Conservation (phyloP, 1,140 invertebrate species). For the Ceratitis capitata region DNA sequence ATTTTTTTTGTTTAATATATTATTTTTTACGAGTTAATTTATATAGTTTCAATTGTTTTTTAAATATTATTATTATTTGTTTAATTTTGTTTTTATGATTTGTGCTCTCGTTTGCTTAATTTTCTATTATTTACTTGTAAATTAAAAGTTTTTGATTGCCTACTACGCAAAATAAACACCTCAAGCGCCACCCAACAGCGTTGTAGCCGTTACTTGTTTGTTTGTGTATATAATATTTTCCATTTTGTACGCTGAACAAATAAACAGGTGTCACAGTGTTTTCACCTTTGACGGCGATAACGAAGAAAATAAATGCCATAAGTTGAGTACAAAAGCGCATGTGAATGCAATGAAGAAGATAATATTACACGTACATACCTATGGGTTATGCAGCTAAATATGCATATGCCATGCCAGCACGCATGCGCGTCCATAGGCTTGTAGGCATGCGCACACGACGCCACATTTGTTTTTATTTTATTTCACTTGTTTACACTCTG, state of each 20-base stretch:
- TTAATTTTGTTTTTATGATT: too few relatives aligned
- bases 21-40: background rate
- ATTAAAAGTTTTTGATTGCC: background rate
- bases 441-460: background rate
- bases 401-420: too few relatives aligned
- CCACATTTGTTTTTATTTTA: too few relatives aligned
- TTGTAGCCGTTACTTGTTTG: background rate
- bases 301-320: background rate
- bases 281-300: constrained; percentile 17
- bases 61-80: background rate
- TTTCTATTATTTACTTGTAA: background rate
- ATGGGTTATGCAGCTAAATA: too few relatives aligned
- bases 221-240: background rate
- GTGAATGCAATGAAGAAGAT: background rate
- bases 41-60: background rate
- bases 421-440: background rate
- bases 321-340: background rate
- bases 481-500: constrained; percentile 7
- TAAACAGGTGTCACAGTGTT: constrained; percentile 15
- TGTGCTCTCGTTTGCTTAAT: background rate
- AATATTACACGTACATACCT: too few relatives aligned
- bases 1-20: background rate
- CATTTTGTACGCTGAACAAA: background rate
- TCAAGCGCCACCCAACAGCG: background rate
- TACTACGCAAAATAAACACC: background rate